Base-by-base conservation (phyloP, 2,888 invertebrate genomes). In the Epicampocera succincta region DNA sequence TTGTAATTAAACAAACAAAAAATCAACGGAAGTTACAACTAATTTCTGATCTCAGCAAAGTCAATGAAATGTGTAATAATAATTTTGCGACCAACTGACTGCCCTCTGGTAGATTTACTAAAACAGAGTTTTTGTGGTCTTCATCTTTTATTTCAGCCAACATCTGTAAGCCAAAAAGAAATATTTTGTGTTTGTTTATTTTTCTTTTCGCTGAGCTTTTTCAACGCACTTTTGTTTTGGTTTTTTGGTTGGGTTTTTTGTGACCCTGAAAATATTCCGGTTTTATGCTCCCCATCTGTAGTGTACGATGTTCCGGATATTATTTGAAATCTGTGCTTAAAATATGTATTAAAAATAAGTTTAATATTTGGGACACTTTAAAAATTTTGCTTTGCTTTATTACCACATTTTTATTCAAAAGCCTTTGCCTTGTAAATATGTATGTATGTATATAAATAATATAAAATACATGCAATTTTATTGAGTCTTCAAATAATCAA, bases 261-360 rank as follows among this genome's bases (percentile, higher is more conserved):
- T 89, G 88, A 86, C 88, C 88, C 85, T 88, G 89, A 89, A 88
- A 87, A 86, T 69, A 85, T 85, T 88, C 88, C 85, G 88, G 89
- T 88, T 88, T 86, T 73, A 58, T 71, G 65, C 8, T 56, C 12
- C 13, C 9, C 48, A 12, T 15, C 21, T 44, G 44, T 73, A 52
- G n/a, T 3, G 48, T 44, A 40, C 63, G 63, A 79, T 71, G 46
- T 71, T 68, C 65, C 79, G 71, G 46, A 75, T 13, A 61, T 72
- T 71, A 71, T n/a, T n/a, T 48, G 11, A 42, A 56, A 61, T 54
- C 71, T 56, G 52, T 44, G 52, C 12, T 63, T n/a, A 6, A 40
- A n/a, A n/a, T n/a, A n/a, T n/a, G n/a, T n/a, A n/a, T n/a, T n/a
- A n/a, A n/a, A n/a, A n/a, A n/a, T n/a, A n/a, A n/a, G n/a, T n/a